Evolutionary conservation across 2,888 invertebrate genomes (phyloP), one percentile per base, ranked within the genome.

Genomic region (Petrolisthes manimaculis): DNA sequence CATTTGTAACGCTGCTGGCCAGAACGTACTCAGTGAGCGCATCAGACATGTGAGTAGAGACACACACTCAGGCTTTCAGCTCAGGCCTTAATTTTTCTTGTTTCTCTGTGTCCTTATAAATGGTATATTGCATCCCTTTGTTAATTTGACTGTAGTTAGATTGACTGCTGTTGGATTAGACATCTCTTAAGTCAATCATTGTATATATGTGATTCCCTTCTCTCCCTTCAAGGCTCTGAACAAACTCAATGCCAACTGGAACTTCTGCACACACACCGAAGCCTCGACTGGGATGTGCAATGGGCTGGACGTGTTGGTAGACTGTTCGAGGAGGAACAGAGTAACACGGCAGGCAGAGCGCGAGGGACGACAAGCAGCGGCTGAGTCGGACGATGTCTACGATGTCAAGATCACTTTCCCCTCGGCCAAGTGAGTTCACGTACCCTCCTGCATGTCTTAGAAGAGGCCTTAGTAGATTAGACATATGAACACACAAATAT

Each of bases 1-100:
- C 2, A 95, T 98, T 6, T 99, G 98, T 93, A 98, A 98, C 92
- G 97, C 97, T 93, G 98, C 98, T 53, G 98, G 98, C 0, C 97
- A 98, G 93, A 97, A 96, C 84, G 98, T 98, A 0, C 94, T 98
- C 5, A 95, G 97, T 80, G 97, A 98, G 92, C 96, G 97, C 93
- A 97, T 98, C 0, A 95, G 96, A 91, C 83, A 86, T 69, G 91
- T 91, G 54, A 88, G 89, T 87, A 8, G 3, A 18, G 37, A 24
- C 96, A 83, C 21, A n/a, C 12, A 18, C 9, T 61, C 4, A 21
- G 4, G 8, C 21, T 18, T 14, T 53, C 6, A 18, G 12, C 9
- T n/a, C 5, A 2, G 37, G 37, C 37, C 37, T 37, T 2, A 37
- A 0, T 37, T 37, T 37, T 37, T 37, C 37, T 37, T 37, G 37